Conservation (phyloP, 2,113 vertebrate species). For the Sceloporus undulatus region DNA sequence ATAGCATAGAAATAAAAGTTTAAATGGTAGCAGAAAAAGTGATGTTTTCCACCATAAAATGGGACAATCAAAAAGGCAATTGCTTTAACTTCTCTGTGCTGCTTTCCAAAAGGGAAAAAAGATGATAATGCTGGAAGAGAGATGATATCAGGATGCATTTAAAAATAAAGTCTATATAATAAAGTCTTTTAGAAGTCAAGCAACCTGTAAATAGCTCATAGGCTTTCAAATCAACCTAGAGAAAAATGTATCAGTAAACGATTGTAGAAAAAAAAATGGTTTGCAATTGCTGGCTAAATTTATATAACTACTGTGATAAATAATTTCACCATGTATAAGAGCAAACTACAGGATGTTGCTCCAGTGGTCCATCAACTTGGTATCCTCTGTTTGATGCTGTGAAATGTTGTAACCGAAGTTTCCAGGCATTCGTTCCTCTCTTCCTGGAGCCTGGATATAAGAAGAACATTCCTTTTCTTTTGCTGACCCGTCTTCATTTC, state of each 20-base stretch:
- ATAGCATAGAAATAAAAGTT: slow-evolving; percentile 60
- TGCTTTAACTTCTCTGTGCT: slow-evolving; percentile 61
- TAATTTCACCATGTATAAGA: neutral
- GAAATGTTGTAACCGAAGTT: neutral
- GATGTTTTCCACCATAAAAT: slow-evolving; percentile 58
- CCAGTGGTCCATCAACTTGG: neutral
- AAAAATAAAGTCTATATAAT: slow-evolving; percentile 53
- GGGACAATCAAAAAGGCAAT: slow-evolving; percentile 61
- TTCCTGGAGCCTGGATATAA: neutral
- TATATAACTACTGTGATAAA: neutral
- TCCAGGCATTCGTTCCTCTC: neutral
- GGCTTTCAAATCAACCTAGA: neutral
- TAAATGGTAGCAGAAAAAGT: slow-evolving; percentile 64
- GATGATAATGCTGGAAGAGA: neutral
- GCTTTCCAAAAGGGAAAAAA: slow-evolving; percentile 47
- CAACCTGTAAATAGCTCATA: slow-evolving; percentile 33
- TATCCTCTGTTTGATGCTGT: neutral
- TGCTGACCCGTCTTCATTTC: neutral
- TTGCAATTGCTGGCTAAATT: slow-evolving; percentile 2
- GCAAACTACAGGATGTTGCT: neutral
- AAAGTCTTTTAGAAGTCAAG: slow-evolving; percentile 38
- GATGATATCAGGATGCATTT: slow-evolving; percentile 47
- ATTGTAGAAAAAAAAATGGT: slow-evolving; percentile 18
- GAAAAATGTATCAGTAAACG: slow-evolving; percentile 1
- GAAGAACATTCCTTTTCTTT: neutral